Base-by-base conservation (phyloP, 2,888 invertebrate genomes). In the Nesidiocoris tenuis region DNA sequence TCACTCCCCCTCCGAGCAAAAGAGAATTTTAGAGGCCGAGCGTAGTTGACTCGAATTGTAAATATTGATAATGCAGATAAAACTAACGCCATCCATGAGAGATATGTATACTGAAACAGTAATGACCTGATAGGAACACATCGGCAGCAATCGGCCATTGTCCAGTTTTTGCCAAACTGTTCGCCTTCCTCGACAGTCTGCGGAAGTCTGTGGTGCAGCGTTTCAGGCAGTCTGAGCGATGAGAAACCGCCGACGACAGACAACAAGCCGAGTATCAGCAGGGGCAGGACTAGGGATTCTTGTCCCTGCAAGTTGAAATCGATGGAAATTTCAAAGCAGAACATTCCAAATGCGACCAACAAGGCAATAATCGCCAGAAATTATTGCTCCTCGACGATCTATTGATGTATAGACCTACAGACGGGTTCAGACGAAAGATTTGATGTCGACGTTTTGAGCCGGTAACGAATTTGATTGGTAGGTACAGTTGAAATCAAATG, bases 151-250 rank as follows among this genome's bases (percentile, higher is more conserved):
- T 94, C 92, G 39, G 88, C 86, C 79, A 90, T 87, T 0, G 88
- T 88, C 90, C 93, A 94, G 81, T 93, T 87, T 83, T 92, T 93
- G 39, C 94, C 94, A 82, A 94, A 94, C 81, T 90, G 88, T 83
- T 95, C 95, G 1, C 94, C 94, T 83, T 95, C 95, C 82, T 93
- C 93, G 5, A 94, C 87, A 0, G 94, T 94, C 84, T 95, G 93
- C 0, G 95, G 94, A 78, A 95, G 83, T 1, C 91, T 88, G 81
- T 91, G 88, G 82, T 95, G 92, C 39, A 95, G 84, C 0, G 95
- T 95, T 85, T 95, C 95, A 0, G 95, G 95, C 78, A 95, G 83
- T 19, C 94, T 87, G 3, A 95, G 85, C 0, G 92, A 92, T 0
- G 91, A 90, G 76, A 94, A 82, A 1, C 94, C 94, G 3, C 94